A percentile compares a stretch with the other conserved stretches of the same genome.
phyloP scores from a whole-genome alignment of 1,140 invertebrate genomes.

The Cyclina sinensis region DNA sequence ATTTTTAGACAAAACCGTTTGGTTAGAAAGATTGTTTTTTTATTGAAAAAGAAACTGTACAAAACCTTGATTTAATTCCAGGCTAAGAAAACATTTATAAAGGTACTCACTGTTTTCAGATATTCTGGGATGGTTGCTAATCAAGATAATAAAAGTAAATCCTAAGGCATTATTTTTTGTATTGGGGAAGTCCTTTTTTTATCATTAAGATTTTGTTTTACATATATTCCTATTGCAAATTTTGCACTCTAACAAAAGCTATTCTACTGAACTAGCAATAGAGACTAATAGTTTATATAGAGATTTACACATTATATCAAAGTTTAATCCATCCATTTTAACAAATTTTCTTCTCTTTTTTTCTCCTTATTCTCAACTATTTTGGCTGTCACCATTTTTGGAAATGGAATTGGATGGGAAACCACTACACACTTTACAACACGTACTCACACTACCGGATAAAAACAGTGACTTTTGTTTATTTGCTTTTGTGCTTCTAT shows the following conservation, averaged over 20 bases:
- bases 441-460: not conserved
- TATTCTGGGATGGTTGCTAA: not conserved
- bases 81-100: not conserved
- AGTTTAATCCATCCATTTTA: too few relatives aligned
- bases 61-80: not conserved
- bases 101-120: not conserved
- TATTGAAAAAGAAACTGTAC: too few relatives aligned
- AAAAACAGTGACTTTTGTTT: conserved; percentile 81
- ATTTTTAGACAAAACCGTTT: too few relatives aligned
- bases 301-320: too few relatives aligned
- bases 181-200: too few relatives aligned
- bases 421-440: not conserved
- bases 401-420: conserved; percentile 9
- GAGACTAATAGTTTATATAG: not conserved
- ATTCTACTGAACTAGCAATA: too few relatives aligned
- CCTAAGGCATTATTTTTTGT: too few relatives aligned
- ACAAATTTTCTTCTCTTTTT: conserved; percentile 62
- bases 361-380: conserved; percentile 62
- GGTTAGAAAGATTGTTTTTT: too few relatives aligned
- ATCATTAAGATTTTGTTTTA: too few relatives aligned
- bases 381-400: conserved; percentile 48
- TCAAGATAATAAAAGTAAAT: not conserved
- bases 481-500: conserved; percentile 76
- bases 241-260: too few relatives aligned
- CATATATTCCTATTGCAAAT: too few relatives aligned